Percentiles rank a stretch among this genome's conserved stretches.
These are phyloP conservation scores for Pocota personata DNA, from an alignment of 2,888 invertebrate species.

Conservation along the genomic window DNA sequence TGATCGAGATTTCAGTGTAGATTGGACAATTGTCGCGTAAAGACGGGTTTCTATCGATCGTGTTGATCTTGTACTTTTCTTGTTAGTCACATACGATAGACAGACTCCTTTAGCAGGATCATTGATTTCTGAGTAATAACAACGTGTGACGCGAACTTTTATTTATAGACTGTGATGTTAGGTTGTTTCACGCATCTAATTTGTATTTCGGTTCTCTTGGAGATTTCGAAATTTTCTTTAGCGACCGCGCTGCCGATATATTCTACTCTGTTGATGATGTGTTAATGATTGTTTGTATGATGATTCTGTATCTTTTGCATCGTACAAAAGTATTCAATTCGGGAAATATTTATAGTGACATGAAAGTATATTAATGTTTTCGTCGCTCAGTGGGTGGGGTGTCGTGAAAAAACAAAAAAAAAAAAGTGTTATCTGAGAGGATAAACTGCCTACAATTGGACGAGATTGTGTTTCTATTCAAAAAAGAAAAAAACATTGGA, in stretches of 20 bases:
- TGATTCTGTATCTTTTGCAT: constrained; percentile 20
- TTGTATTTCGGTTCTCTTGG: constrained; percentile 16
- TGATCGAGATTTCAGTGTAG: constrained; percentile 72
- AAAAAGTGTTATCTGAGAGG: constrained; percentile 32
- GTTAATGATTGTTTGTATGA: constrained; percentile 35
- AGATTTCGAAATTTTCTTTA: background rate
- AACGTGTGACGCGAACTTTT: constrained; percentile 57
- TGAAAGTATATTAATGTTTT: constrained; percentile 30
- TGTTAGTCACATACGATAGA: background rate
- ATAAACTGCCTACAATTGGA: constrained; percentile 19
- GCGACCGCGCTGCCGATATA: constrained; percentile 2
- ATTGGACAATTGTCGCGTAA: constrained; percentile 66
- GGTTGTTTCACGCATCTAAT: constrained; percentile 26
- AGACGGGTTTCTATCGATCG: constrained; percentile 46
- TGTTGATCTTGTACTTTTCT: background rate
- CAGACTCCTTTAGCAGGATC: constrained; percentile 48
- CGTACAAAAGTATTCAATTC: constrained; percentile 2
- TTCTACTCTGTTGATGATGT: constrained; percentile 6
- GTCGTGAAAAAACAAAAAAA: constrained; percentile 21
- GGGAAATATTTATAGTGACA: constrained; percentile 49
- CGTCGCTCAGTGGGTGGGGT: constrained; percentile 29
- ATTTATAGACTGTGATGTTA: constrained; percentile 62
- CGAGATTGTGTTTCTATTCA: background rate
- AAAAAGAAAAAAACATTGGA: constrained; percentile 27
- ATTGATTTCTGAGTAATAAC: constrained; percentile 17